A percentile compares a stretch with the other conserved stretches of the same genome.
These are phyloP conservation scores for Zaprionus tsacasi DNA, from an alignment of 1,140 invertebrate species.

Conservation along the genomic window DNA sequence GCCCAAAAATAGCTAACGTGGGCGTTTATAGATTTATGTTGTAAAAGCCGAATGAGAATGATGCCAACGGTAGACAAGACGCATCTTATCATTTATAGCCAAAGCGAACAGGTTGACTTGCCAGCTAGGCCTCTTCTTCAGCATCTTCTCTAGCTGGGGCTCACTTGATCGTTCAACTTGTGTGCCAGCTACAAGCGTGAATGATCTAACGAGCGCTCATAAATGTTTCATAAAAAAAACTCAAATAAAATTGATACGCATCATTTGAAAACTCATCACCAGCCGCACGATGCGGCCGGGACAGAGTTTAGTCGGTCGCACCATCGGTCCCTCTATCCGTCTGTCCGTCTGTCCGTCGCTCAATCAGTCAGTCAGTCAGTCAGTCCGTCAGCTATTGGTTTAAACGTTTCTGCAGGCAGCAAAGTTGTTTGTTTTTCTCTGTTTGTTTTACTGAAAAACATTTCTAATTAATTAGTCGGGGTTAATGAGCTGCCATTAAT, in stretches of 20 bases:
- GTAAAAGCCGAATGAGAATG: slow-evolving; percentile 39
- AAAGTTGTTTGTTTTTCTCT: slow-evolving; percentile 59
- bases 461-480: slow-evolving; percentile 80
- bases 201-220: slow-evolving; percentile 77
- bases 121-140: background rate
- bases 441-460: slow-evolving; percentile 36
- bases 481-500: slow-evolving; percentile 80
- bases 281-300: slow-evolving; percentile 7
- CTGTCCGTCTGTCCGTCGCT: background rate
- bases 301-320: slow-evolving; percentile 18
- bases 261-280: slow-evolving; percentile 81
- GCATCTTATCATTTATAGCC: slow-evolving; percentile 52
- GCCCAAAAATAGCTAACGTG: slow-evolving; percentile 50
- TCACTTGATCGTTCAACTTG: background rate
- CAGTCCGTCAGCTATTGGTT: slow-evolving; percentile 26
- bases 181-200: slow-evolving; percentile 14
- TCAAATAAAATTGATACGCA: slow-evolving; percentile 77
- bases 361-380: slow-evolving; percentile 5
- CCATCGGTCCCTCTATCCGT: background rate
- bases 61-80: slow-evolving; percentile 8
- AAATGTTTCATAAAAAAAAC: slow-evolving; percentile 77
- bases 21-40: slow-evolving; percentile 78
- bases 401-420: slow-evolving; percentile 37
- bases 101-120: background rate
- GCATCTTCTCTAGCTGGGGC: background rate